Conservation (phyloP, 2,113 vertebrate species). For the Muntiacus reevesi region DNA sequence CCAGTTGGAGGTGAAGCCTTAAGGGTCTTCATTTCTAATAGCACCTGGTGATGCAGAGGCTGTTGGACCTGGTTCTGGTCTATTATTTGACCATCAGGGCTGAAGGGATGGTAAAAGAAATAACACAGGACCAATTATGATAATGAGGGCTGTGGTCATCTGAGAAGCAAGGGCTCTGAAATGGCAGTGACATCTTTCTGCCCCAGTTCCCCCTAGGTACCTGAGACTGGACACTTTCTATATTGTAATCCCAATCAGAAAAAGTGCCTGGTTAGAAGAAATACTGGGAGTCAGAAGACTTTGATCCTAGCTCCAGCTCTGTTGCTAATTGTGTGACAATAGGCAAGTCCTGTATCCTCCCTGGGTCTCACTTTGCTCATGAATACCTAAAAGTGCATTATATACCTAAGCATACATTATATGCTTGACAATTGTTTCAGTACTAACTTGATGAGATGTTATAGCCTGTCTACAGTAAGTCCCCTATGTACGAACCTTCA, state of each 20-base stretch:
- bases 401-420: fast-evolving
- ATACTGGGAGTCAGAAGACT: neutral
- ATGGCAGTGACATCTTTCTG: neutral
- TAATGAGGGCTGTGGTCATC: too few species aligned
- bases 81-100: neutral
- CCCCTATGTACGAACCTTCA: neutral
- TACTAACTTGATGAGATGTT: neutral
- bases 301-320: neutral
- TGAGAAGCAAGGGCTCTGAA: neutral
- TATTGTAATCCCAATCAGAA: neutral
- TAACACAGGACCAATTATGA: neutral
- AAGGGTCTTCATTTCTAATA: neutral
- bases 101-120: neutral
- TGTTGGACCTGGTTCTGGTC: fast-evolving
- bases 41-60: neutral
- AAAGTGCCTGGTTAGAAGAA: neutral
- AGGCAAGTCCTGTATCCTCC: neutral
- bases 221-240: neutral
- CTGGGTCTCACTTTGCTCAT: neutral
- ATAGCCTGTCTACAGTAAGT: neutral
- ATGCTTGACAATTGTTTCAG: neutral
- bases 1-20: neutral
- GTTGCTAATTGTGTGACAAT: neutral
- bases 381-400: too few species aligned
- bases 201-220: neutral